Evolutionary conservation across 2,113 vertebrate genomes (phyloP), one percentile per base, ranked within the genome.

Genomic region (Rattus rattus): DNA sequence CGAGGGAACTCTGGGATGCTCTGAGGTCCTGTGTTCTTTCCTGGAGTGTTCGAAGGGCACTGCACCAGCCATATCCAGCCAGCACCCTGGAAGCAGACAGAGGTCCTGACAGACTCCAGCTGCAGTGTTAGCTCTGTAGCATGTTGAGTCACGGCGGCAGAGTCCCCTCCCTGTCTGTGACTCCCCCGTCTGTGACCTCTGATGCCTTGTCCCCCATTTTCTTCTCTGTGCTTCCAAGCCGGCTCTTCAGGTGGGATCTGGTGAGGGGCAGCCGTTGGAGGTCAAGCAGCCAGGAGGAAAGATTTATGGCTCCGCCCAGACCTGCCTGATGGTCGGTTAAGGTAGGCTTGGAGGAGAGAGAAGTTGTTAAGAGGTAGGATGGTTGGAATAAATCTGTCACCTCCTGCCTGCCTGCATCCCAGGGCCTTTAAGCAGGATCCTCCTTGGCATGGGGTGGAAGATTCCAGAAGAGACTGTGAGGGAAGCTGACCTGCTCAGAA

Each of bases 251-350:
- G 26, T 0, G 2, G 79, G 30, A 39, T 22, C 72, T 30, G 43
- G 49, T 0, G 17, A 83, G 75, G 77, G 91, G 39, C 33, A 30
- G 69, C 43, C 30, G 5, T 17, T 30, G 89, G 94, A 96, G 90
- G 97, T 91, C 92, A 76, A 54, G 96, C 92, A 30, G 87, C 36
- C 0, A 0, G 17, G 36, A 87, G 81, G 93, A n/a, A 88, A 91
- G 96, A 96, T 96, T 96, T 96, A 97, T 11, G 0, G 88, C 30
- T 36, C 91, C 63, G 93, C 61, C 80, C 87, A 59, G 93, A 70
- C 95, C 96, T 3, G 87, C 94, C 33, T 93, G 94, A 73, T 94
- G 96, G 95, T 93, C 97, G 87, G 79, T 93, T 96, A 95, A 86
- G 92, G 96, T 59, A 26, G 28, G 88, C 92, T 54, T 75, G 19